These are phyloP conservation scores for Coptotermes formosanus DNA, from an alignment of 1,140 invertebrate genomes.

Conservation along the genomic window DNA sequence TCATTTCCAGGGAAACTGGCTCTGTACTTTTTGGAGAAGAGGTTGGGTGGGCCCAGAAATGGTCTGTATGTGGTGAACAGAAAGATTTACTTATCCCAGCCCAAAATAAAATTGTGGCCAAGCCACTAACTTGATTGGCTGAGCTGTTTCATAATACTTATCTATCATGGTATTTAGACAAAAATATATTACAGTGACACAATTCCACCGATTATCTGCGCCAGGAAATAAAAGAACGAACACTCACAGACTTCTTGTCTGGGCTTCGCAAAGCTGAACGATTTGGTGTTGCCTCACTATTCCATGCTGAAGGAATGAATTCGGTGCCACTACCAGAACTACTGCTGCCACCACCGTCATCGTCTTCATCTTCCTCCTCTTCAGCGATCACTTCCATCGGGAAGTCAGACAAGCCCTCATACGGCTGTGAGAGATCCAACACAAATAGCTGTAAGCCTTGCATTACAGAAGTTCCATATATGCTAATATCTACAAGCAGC, in stretches of 20 bases:
- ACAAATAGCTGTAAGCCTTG: background rate
- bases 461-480: background rate
- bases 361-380: constrained; percentile 46
- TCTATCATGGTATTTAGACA: too few species aligned
- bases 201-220: too few species aligned
- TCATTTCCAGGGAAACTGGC: too few species aligned
- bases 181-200: too few species aligned
- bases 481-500: too few species aligned
- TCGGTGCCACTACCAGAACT: constrained; percentile 53
- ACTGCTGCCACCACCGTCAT: constrained; percentile 42
- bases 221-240: background rate
- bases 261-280: constrained; percentile 55
- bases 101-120: too few species aligned
- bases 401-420: constrained; percentile 35
- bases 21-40: too few species aligned
- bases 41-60: too few species aligned
- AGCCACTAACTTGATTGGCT: too few species aligned
- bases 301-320: constrained; percentile 59
- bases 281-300: constrained; percentile 54
- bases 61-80: too few species aligned
- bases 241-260: constrained; percentile 48
- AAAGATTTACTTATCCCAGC: too few species aligned
- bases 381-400: constrained; percentile 41
- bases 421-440: constrained; percentile 24
- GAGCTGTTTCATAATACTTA: too few species aligned